These are phyloP conservation scores for Helogale parvula DNA, from an alignment of 2,113 vertebrate genomes.

Conservation along the genomic window DNA sequence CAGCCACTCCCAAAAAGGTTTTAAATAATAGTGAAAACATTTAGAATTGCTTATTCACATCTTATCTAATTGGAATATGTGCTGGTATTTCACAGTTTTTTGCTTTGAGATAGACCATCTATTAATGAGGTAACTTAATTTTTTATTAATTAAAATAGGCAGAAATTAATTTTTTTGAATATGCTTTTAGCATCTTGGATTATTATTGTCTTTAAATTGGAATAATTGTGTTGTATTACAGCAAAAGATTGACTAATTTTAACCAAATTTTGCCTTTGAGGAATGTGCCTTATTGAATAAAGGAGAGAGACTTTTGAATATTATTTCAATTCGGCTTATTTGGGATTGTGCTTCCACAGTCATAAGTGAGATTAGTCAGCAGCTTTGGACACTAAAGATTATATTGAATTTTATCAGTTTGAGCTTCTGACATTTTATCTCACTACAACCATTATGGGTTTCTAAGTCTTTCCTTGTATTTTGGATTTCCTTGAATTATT, in stretches of 20 bases:
- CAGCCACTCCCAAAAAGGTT: not conserved
- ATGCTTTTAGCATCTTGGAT: not conserved
- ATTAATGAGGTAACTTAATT: not conserved
- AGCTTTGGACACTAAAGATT: not conserved
- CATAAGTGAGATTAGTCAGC: not conserved
- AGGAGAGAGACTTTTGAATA: not conserved
- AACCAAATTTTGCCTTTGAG: not conserved
- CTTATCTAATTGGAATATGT: not conserved
- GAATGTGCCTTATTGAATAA: not conserved
- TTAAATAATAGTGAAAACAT: constrained; percentile 17
- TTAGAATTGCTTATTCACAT: not conserved
- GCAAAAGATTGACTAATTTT: constrained; percentile 1
- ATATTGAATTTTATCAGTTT: not conserved
- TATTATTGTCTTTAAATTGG: not conserved
- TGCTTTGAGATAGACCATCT: not conserved
- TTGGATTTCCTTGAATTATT: not conserved
- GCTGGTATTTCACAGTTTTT: not conserved
- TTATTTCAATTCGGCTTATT: not conserved
- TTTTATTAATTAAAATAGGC: not conserved
- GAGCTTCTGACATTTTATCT: not conserved
- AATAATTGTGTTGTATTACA: not conserved
- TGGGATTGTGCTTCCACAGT: not conserved
- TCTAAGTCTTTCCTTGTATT: not conserved
- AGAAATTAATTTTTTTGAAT: not conserved
- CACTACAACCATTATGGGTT: not conserved